phyloP scores from a whole-genome alignment of 2,888 invertebrate genomes.

The Notodonta ziczac region DNA sequence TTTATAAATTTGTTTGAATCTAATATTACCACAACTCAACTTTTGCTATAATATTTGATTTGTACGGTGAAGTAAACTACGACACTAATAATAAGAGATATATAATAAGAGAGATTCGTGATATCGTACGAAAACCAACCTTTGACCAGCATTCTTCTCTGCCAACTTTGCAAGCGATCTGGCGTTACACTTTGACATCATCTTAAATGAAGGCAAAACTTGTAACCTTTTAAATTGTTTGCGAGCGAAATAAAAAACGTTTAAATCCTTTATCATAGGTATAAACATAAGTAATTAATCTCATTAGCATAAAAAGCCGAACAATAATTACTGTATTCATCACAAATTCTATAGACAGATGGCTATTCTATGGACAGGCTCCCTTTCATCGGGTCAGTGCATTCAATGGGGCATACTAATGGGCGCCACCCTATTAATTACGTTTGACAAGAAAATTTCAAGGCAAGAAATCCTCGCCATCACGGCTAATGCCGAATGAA shows the following conservation, averaged over 20 bases:
- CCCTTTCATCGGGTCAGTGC: slow-evolving; percentile 53
- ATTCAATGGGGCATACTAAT: slow-evolving; percentile 73
- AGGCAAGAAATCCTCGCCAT: slow-evolving; percentile 79
- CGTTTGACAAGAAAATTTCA: slow-evolving; percentile 79
- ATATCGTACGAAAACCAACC: background rate
- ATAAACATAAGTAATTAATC: too few relatives aligned
- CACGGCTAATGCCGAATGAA: slow-evolving; percentile 80
- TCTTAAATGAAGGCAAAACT: too few relatives aligned
- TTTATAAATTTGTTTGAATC: too few relatives aligned
- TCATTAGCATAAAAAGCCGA: slow-evolving; percentile 7
- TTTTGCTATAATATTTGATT: too few relatives aligned
- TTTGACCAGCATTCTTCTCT: background rate
- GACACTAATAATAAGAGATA: too few relatives aligned
- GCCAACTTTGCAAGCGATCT: too few relatives aligned
- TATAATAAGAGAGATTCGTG: too few relatives aligned
- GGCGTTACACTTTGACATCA: too few relatives aligned
- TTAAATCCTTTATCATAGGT: too few relatives aligned
- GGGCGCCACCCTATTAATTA: slow-evolving; percentile 73
- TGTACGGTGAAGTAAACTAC: too few relatives aligned
- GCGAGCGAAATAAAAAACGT: background rate
- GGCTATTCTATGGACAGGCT: slow-evolving; percentile 41
- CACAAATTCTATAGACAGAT: slow-evolving; percentile 50
- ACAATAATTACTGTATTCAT: slow-evolving; percentile 37
- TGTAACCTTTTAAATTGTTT: too few relatives aligned
- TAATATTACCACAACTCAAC: too few relatives aligned